Percentiles rank a stretch among this genome's conserved stretches.
phyloP scores from a whole-genome alignment of 1,140 invertebrate genomes.

The Apis dorsata region DNA sequence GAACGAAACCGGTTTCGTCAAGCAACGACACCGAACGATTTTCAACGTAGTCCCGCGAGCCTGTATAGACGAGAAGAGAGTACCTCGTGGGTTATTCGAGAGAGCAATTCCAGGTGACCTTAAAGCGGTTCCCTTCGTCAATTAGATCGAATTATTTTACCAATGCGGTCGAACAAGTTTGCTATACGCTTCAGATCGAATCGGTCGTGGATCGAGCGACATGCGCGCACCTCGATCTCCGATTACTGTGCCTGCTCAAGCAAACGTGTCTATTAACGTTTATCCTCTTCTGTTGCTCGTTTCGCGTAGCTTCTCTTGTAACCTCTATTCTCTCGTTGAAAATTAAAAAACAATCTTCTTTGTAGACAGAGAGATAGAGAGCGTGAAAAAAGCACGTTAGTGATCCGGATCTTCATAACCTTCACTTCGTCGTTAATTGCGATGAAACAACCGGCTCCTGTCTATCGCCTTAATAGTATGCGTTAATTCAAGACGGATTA shows the following conservation, averaged over 20 bases:
- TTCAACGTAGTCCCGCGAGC: slow-evolving; percentile 62
- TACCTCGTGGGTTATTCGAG: slow-evolving; percentile 53
- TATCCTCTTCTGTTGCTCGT: neutral
- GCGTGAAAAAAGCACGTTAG: neutral
- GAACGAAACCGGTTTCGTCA: slow-evolving; percentile 73
- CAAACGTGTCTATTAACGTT: slow-evolving; percentile 1
- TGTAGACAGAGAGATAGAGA: neutral
- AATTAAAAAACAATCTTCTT: neutral
- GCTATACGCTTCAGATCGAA: slow-evolving; percentile 12
- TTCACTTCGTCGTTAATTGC: slow-evolving; percentile 37
- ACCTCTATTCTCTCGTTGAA: neutral
- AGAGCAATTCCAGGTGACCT: slow-evolving; percentile 27
- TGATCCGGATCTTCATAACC: slow-evolving; percentile 41
- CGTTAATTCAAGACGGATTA: slow-evolving; percentile 41
- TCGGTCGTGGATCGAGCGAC: slow-evolving; percentile 5
- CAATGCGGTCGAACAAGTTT: slow-evolving; percentile 1
- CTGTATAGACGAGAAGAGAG: slow-evolving; percentile 9
- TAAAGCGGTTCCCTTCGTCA: slow-evolving; percentile 27
- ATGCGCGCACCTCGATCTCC: neutral
- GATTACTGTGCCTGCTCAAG: neutral
- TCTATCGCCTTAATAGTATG: slow-evolving; percentile 22
- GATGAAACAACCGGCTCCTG: slow-evolving; percentile 31
- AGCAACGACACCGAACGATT: slow-evolving; percentile 66
- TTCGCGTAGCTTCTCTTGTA: too few species aligned
- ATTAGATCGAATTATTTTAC: slow-evolving; percentile 26